These are phyloP conservation scores for Liparis tanakae DNA, from an alignment of 2,797 vertebrate genomes.

Conservation along the genomic window DNA sequence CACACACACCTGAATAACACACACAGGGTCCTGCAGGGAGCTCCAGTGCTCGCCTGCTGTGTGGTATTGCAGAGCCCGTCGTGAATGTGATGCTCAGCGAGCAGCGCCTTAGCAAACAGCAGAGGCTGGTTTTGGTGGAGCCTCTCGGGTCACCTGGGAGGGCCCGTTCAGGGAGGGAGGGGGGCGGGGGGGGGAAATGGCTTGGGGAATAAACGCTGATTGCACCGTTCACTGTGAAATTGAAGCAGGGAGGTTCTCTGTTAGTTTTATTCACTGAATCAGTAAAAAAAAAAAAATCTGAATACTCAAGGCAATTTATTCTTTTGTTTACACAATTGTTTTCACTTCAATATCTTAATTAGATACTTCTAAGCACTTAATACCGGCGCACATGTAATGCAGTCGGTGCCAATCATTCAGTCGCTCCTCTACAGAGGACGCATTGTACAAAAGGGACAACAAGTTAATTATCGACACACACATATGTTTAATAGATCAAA, in stretches of 20 bases:
- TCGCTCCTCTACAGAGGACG: constrained; percentile 7
- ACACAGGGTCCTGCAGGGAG: too few species aligned
- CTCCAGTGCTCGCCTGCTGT: too few species aligned
- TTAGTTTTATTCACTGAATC: constrained; percentile 34
- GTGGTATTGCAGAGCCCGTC: constrained; percentile 69
- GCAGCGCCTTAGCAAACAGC: constrained; percentile 70
- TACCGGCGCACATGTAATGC: background rate
- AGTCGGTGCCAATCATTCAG: background rate
- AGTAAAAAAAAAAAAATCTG: constrained; percentile 26
- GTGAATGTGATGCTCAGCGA: constrained; percentile 68
- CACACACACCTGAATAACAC: constrained; percentile 36
- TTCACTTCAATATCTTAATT: background rate
- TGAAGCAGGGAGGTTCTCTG: constrained; percentile 28
- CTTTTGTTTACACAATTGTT: background rate
- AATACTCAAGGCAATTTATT: constrained; percentile 2
- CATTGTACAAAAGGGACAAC: constrained; percentile 34
- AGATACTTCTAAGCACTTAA: background rate
- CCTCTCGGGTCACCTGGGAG: constrained; percentile 65
- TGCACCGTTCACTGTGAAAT: constrained; percentile 41
- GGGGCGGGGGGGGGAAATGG: constrained; percentile 28
- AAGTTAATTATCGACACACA: constrained; percentile 8
- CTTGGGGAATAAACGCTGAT: constrained; percentile 53
- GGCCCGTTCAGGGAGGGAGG: constrained; percentile 48
- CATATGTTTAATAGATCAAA: constrained; percentile 25
- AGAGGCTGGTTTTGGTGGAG: constrained; percentile 64